Evolutionary conservation across 2,113 vertebrate species (phyloP).

Genomic region (Prietella phreatophila): DNA sequence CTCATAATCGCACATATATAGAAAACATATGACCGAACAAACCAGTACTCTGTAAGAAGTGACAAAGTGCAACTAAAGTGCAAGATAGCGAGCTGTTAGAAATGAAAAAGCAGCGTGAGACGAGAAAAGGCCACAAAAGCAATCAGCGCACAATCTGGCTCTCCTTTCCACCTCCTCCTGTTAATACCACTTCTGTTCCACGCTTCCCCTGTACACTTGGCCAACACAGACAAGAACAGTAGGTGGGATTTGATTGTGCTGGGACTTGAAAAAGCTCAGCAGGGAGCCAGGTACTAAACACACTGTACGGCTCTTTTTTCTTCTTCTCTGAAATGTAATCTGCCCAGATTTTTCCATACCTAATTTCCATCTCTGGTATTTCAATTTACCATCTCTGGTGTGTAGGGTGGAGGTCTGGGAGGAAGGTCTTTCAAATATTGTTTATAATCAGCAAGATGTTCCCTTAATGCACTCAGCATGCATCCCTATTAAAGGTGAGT

Average conservation of each 20-base stretch:
- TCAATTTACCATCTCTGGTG: background rate
- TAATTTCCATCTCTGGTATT: background rate
- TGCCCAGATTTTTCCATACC: slow-evolving; percentile 6
- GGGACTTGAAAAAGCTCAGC: slow-evolving; percentile 29
- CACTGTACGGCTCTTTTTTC: slow-evolving; percentile 7
- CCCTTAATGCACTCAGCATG: background rate
- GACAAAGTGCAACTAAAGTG: background rate
- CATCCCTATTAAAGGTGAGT: background rate
- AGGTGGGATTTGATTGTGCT: slow-evolving; percentile 49
- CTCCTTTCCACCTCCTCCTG: slow-evolving; percentile 34
- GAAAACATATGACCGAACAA: background rate
- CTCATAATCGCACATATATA: background rate
- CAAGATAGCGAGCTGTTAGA: background rate
- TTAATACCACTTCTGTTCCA: slow-evolving; percentile 31
- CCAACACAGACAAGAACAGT: slow-evolving; percentile 23
- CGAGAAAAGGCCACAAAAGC: slow-evolving; percentile 12
- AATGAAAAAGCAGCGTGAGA: slow-evolving; percentile 14
- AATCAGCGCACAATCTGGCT: slow-evolving; percentile 39
- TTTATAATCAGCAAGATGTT: background rate
- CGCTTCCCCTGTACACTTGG: slow-evolving; percentile 31
- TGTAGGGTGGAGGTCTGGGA: background rate
- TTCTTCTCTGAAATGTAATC: slow-evolving; percentile 13
- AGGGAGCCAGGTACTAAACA: slow-evolving; percentile 39
- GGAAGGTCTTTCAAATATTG: background rate
- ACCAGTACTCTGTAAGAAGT: background rate